These are phyloP conservation scores for Oligia latruncula DNA, from an alignment of 2,888 invertebrate species.

Conservation along the genomic window DNA sequence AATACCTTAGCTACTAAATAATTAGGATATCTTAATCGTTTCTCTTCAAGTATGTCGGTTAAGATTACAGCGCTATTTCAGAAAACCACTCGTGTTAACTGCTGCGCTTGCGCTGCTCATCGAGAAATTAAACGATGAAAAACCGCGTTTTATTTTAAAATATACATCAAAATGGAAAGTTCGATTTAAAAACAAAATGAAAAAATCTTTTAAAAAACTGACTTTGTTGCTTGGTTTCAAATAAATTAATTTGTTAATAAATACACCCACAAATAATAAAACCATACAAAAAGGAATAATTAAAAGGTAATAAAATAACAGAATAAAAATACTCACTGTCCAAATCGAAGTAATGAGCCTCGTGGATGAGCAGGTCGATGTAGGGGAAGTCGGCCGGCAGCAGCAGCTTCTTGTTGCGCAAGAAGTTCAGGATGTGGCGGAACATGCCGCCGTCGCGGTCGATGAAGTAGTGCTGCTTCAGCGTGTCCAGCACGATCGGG, in stretches of 20 bases:
- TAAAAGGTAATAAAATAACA: neutral
- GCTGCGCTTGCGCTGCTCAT: neutral
- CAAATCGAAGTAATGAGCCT: constrained; percentile 97
- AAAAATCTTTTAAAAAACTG: neutral
- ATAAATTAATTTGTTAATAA: neutral
- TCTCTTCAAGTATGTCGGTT: constrained; percentile 11
- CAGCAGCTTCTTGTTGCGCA: constrained; percentile 96
- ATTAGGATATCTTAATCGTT: constrained; percentile 19
- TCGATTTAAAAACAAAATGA: neutral
- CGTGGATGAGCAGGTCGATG: constrained; percentile 96
- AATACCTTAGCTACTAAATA: constrained; percentile 18
- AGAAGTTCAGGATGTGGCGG: constrained; percentile 98
- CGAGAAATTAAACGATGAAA: neutral
- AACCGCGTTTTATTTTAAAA: neutral
- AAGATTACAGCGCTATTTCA: constrained; percentile 31
- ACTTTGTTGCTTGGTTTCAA: neutral
- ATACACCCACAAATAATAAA: neutral
- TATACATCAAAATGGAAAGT: neutral
- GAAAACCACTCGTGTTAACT: constrained; percentile 8
- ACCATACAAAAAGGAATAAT: neutral
- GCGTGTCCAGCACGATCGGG: constrained; percentile 98
- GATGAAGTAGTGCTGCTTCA: constrained; percentile 99
- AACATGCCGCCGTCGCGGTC: constrained; percentile 99
- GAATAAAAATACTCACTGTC: constrained; percentile 91
- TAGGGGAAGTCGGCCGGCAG: constrained; percentile 97